Evolutionary conservation across 2,113 vertebrate genomes (phyloP).

Genomic region (Semicossyphus pulcher): DNA sequence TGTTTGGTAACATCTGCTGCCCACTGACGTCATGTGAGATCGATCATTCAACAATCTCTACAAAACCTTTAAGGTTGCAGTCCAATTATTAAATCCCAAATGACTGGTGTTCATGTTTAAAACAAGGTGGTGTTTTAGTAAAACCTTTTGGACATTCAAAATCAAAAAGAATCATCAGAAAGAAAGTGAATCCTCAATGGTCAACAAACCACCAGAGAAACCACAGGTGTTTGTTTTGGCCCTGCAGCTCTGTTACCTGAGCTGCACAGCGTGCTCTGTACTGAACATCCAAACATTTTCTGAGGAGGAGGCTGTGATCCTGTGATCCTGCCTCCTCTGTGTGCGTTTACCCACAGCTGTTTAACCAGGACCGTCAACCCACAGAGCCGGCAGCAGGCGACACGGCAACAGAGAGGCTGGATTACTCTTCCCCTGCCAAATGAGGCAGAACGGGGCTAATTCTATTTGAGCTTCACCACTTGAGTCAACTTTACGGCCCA

Average conservation of each 20-base stretch:
- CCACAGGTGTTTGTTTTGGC: background rate
- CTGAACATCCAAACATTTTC: conserved; percentile 61
- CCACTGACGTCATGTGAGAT: too few species aligned
- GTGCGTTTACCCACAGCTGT: conserved; percentile 69
- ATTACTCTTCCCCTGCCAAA: conserved; percentile 68
- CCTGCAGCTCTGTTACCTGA: conserved; percentile 16
- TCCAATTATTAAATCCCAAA: too few species aligned
- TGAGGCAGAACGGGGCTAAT: conserved; percentile 75
- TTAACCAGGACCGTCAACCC: conserved; percentile 56
- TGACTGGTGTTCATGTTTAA: too few species aligned
- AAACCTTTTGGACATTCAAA: too few species aligned
- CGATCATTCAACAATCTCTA: too few species aligned
- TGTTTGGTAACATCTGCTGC: too few species aligned
- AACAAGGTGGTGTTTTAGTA: too few species aligned
- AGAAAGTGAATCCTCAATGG: too few species aligned
- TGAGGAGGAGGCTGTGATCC: conserved; percentile 12
- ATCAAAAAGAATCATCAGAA: too few species aligned
- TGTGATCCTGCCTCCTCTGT: conserved; percentile 18
- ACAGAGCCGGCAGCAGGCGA: conserved; percentile 6
- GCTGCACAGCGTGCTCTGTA: conserved; percentile 37
- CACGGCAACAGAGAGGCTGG: conserved; percentile 1
- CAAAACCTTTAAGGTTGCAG: too few species aligned
- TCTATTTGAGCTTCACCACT: conserved; percentile 70
- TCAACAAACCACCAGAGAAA: background rate
- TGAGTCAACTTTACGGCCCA: conserved; percentile 64